These are phyloP conservation scores for Montifringilla adamsi DNA, from an alignment of 2,113 vertebrate genomes.

Conservation along the genomic window DNA sequence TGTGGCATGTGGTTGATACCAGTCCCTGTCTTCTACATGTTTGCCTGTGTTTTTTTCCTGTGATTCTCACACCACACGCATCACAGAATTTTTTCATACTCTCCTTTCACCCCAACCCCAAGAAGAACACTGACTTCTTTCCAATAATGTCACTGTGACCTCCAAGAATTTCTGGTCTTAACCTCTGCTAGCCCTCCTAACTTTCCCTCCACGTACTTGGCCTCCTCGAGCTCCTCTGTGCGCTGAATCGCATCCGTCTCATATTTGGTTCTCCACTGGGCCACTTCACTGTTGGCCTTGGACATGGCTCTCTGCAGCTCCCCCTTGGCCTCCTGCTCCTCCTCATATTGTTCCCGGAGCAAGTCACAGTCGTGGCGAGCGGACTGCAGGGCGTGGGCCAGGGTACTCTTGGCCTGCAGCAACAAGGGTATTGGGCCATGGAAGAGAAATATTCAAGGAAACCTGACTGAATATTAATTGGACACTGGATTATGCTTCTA, in stretches of 20 bases:
- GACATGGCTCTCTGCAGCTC: too few species aligned
- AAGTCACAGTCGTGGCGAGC: background rate
- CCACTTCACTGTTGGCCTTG: too few species aligned
- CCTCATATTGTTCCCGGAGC: too few species aligned
- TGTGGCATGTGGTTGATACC: background rate
- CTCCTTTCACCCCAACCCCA: background rate
- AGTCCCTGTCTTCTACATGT: background rate
- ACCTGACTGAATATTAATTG: background rate
- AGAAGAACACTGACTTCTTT: background rate
- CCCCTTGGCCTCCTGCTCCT: too few species aligned
- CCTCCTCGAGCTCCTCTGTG: constrained; percentile 84
- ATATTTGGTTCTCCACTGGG: too few species aligned
- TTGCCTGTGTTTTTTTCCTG: background rate
- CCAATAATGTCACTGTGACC: background rate
- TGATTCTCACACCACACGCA: too few species aligned
- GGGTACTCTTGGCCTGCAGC: background rate
- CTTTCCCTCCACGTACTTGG: constrained; percentile 62
- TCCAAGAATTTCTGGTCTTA: background rate
- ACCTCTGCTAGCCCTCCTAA: background rate
- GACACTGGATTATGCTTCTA: too few species aligned
- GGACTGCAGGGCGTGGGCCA: background rate
- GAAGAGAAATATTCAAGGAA: background rate
- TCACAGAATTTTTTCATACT: background rate
- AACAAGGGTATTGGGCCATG: background rate
- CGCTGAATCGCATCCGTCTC: too few species aligned